These are phyloP conservation scores for Euwallacea fornicatus DNA, from an alignment of 1,140 invertebrate species.

Conservation along the genomic window DNA sequence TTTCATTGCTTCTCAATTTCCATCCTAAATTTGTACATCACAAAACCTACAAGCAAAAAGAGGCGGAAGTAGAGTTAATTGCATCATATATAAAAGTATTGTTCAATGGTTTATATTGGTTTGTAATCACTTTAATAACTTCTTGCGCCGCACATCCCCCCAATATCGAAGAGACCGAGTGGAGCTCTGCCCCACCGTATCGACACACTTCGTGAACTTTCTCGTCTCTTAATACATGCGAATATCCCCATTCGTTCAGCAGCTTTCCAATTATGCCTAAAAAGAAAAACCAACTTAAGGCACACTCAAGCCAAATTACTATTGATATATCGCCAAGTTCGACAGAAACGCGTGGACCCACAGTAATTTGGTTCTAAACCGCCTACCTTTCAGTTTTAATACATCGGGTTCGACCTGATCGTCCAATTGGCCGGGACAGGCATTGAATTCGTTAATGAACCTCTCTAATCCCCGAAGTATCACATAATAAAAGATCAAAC, in stretches of 20 bases:
- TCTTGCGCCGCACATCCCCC: conserved; percentile 94
- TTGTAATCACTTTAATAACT: conserved; percentile 95
- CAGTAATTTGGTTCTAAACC: conserved; percentile 36
- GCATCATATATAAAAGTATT: conserved; percentile 97
- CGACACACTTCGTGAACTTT: conserved; percentile 93
- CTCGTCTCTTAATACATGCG: conserved; percentile 81
- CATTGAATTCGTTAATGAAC: conserved; percentile 85
- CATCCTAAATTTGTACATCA: too few relatives aligned
- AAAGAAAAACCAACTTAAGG: conserved; percentile 22
- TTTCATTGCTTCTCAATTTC: too few relatives aligned
- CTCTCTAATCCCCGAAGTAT: conserved; percentile 87
- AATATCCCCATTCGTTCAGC: conserved; percentile 81
- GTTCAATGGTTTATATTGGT: conserved; percentile 94
- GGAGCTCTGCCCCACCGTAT: conserved; percentile 92
- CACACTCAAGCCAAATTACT: background rate
- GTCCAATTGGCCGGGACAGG: conserved; percentile 87
- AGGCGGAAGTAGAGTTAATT: conserved; percentile 82
- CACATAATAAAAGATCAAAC: conserved; percentile 88
- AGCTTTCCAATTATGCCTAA: conserved; percentile 60
- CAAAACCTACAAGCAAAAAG: conserved; percentile 56
- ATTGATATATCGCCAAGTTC: too few relatives aligned
- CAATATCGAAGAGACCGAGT: conserved; percentile 93
- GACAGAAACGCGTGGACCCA: too few relatives aligned
- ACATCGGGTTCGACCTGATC: conserved; percentile 65
- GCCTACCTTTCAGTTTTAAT: conserved; percentile 46